phyloP scores from a whole-genome alignment of 2,888 invertebrate genomes.

The Labia minor region DNA sequence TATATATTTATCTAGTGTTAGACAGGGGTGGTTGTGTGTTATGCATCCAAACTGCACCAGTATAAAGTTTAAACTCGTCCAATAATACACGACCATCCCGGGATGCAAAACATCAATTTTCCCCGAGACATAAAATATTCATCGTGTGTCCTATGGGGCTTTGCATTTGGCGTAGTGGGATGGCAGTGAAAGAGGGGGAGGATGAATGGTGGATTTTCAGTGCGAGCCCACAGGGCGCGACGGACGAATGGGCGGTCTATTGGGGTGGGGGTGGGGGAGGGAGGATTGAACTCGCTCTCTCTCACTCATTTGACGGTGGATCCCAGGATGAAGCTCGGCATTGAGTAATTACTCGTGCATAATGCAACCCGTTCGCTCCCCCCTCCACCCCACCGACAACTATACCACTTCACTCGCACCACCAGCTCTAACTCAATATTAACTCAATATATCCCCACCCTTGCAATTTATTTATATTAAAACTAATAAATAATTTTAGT shows the following conservation, averaged over 20 bases:
- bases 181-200: too few species aligned
- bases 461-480: too few species aligned
- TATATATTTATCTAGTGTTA: conserved; percentile 13
- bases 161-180: too few species aligned
- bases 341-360: conserved; percentile 13
- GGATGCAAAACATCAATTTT: conserved; percentile 9
- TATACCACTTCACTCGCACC: not conserved
- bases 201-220: not conserved
- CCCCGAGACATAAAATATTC: conserved; percentile 5
- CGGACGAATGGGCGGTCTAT: too few species aligned
- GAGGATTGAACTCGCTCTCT: too few species aligned
- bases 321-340: not conserved
- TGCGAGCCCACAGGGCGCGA: not conserved
- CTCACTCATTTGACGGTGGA: not conserved
- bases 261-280: too few species aligned
- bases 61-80: not conserved
- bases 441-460: too few species aligned
- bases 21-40: not conserved
- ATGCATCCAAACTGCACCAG: not conserved
- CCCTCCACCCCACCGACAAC: not conserved
- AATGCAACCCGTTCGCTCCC: not conserved
- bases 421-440: too few species aligned
- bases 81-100: not conserved
- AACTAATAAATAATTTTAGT: too few species aligned
- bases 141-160: not conserved